Evolutionary conservation across 2,113 vertebrate species (phyloP), one percentile per base, ranked within the genome.

Genomic region (Ochotona princeps): DNA sequence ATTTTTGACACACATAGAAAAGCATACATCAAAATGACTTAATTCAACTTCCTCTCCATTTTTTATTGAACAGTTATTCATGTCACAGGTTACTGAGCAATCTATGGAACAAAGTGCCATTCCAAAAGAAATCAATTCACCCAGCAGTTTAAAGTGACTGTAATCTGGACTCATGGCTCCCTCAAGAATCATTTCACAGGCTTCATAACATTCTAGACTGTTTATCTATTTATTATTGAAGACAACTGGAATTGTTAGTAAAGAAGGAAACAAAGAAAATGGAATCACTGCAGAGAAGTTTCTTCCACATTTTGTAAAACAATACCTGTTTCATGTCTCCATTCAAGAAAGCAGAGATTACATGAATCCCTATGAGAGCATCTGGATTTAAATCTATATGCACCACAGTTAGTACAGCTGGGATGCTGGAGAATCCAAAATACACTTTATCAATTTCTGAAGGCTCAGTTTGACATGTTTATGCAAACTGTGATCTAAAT

Each of bases 41-140:
- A 28, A 28, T 79, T 74, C 65, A 81, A 44, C 6, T 74, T 38
- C 4, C n/a, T 83, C 35, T 69, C 51, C 47, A 23, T n/a, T 83
- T 90, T 83, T 93, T 66, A 86, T 51, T 57, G 57, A 70, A 32
- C 1, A 70, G 11, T 84, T 74, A 74, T 79, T 90, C 66, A 89
- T 72, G 78, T 84, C 26, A 49, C 15, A 73, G 63, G 28, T 85
- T 93, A 73, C 2, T 57, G 63, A 87, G 69, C 67, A 38, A 81
- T 72, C 32, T 87, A 85, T 35, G 28, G 49, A 78, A 73, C 69
- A 76, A 84, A 69, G 35, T 25, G 20, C 8, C 66, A 57, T 89
- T 88, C 81, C 38, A 92, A 94, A 94, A 90, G 84, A 88, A 92
- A 78, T 61, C 23, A 35, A 28, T 91, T 81, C 28, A 38, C n/a